phyloP scores from a whole-genome alignment of 2,113 vertebrate genomes.

The Eurypyga helias region DNA sequence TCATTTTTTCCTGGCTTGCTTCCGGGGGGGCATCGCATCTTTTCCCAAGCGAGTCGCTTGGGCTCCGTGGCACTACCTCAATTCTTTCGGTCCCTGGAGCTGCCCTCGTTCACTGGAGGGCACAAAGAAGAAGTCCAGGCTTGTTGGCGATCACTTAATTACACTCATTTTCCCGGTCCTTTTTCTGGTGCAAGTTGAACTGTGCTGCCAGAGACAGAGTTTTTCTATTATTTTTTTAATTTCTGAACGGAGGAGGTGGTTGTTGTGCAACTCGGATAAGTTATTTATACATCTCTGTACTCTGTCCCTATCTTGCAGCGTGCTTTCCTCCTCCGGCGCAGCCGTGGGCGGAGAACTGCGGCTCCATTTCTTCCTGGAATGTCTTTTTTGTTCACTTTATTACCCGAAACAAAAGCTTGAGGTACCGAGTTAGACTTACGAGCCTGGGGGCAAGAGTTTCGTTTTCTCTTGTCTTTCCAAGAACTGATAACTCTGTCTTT shows the following conservation, averaged over 20 bases:
- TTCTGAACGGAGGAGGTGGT: neutral
- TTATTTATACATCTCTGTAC: neutral
- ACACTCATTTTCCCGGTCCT: neutral
- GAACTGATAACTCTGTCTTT: neutral
- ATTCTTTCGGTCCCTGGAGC: neutral
- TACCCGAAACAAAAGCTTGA: neutral
- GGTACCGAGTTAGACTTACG: neutral
- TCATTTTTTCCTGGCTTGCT: neutral
- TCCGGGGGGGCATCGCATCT: neutral
- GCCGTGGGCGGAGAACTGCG: neutral
- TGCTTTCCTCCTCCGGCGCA: neutral
- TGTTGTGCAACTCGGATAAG: neutral
- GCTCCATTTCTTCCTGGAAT: neutral
- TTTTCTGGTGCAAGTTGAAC: neutral
- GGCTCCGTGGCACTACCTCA: neutral
- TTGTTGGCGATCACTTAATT: neutral
- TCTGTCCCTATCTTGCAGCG: neutral
- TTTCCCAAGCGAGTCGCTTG: neutral
- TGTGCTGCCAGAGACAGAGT: neutral
- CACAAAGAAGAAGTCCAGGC: neutral
- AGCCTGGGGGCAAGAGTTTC: neutral
- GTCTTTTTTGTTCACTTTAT: neutral
- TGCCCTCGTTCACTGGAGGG: accelerated
- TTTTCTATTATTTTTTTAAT: neutral
- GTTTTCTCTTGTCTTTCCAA: neutral